Evolutionary conservation across 2,113 vertebrate genomes (phyloP), one percentile per base, ranked within the genome.

Genomic region (Melierax canorus): DNA sequence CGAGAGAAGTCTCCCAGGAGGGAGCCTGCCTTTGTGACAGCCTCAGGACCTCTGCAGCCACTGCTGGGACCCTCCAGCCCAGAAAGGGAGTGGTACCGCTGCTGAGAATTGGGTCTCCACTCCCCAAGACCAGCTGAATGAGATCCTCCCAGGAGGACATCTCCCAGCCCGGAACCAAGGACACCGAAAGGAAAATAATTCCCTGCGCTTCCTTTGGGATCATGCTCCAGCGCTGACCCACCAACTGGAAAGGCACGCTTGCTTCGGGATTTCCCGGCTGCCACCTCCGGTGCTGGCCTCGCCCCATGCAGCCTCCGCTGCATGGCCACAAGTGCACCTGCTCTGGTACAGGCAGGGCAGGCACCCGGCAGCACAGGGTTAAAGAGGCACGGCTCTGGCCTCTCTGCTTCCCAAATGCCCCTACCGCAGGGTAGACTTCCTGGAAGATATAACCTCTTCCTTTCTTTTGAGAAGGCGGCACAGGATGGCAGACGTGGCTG

Each of bases 281-380:
- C 24, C 75, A 23, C 24, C 48, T 30, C 29, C 1, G 2, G 27
- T 9, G 8, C 38, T 50, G 32, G 19, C 43, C 30, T 69, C 1
- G 5, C 15, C 8, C 43, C 34, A 36, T 24, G 13, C 0, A 0
- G 32, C 8, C 46, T 64, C 50, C 6, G 8, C 5, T 7, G 22
- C 78, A 60, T 0, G 2, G 59, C 55, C 60, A 38, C 0, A 0
- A 43, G 9, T 56, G 39, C 12, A 23, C 11, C 16, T 5, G 12
- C n/a, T 10, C 12, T 1, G 0, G 48, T 32, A 32, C 39, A 58
- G 56, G 32, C 11, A 21, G 43, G 58, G 29, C 64, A 9, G n/a
- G 38, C 20, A 51, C 23, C 43, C 3, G 1, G 10, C 56, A 38
- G 43, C 1, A 2, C 34, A 7, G 17, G 17, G 30, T 23, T n/a